Percentiles rank a stretch among this genome's conserved stretches.
phyloP scores from a whole-genome alignment of 2,797 vertebrate species.

The Geotrypetes seraphini region DNA sequence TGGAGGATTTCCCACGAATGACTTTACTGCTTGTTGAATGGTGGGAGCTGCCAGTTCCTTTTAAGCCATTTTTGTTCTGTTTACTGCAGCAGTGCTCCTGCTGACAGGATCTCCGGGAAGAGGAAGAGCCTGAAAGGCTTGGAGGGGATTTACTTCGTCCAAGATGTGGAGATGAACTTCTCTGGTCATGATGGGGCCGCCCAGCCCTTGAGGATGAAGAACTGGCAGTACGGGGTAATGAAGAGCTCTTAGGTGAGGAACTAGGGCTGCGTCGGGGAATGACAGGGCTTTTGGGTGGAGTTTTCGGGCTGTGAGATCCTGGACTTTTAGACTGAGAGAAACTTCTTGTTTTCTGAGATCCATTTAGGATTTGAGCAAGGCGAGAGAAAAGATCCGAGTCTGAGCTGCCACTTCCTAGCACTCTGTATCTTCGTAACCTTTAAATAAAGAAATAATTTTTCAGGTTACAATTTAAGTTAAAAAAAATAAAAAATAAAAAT shows the following conservation, averaged over 20 bases:
- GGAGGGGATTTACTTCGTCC: slow-evolving; percentile 90
- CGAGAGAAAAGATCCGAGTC: slow-evolving; percentile 91
- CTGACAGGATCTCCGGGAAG: slow-evolving; percentile 76
- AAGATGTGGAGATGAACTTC: slow-evolving; percentile 63
- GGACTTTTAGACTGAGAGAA: slow-evolving; percentile 67
- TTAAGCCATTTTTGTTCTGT: slow-evolving; percentile 61
- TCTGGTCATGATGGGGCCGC: slow-evolving; percentile 66
- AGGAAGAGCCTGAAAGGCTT: slow-evolving; percentile 87
- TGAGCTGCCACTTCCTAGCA: slow-evolving; percentile 80
- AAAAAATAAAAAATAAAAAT: no score
- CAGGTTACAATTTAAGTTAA: no score
- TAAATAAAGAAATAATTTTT: no score
- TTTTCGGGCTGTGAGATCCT: slow-evolving; percentile 66
- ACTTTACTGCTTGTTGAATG: slow-evolving; percentile 68
- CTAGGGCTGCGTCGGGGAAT: slow-evolving; percentile 87
- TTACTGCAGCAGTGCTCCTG: slow-evolving; percentile 83
- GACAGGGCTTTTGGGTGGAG: slow-evolving; percentile 76
- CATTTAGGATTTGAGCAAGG: slow-evolving; percentile 87
- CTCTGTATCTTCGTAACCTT: slow-evolving; percentile 76
- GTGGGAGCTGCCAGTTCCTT: slow-evolving; percentile 55
- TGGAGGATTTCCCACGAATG: slow-evolving; percentile 52
- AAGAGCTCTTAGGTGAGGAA: slow-evolving; percentile 86
- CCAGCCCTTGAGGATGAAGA: slow-evolving; percentile 87
- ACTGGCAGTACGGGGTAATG: slow-evolving; percentile 89
- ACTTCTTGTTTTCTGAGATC: slow-evolving; percentile 64